These are phyloP conservation scores for Ceratoteleas bidentatus DNA, from an alignment of 1,140 invertebrate genomes.

Conservation along the genomic window DNA sequence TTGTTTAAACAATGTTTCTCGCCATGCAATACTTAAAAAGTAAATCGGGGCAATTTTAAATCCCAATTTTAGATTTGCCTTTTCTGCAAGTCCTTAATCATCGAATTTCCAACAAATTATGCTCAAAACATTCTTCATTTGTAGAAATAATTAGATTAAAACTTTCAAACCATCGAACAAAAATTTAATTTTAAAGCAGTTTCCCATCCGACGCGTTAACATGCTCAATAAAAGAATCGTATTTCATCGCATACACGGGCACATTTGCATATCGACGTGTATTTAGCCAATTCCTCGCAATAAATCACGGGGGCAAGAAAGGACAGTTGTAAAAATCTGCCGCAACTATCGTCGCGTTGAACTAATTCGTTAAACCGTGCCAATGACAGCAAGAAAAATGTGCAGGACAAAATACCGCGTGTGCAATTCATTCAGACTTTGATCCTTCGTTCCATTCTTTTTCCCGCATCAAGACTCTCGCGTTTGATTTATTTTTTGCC, in stretches of 20 bases:
- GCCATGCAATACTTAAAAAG: too few relatives aligned
- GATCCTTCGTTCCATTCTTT: slow-evolving; percentile 16
- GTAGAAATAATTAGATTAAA: too few relatives aligned
- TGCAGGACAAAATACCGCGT: slow-evolving; percentile 19
- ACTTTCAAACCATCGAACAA: too few relatives aligned
- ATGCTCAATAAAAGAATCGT: slow-evolving; percentile 8
- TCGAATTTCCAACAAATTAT: too few relatives aligned
- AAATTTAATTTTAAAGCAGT: too few relatives aligned
- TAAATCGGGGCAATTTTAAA: too few relatives aligned
- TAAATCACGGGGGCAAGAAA: slow-evolving; percentile 23
- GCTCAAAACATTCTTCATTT: too few relatives aligned
- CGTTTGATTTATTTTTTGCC: slow-evolving; percentile 28
- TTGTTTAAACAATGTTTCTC: too few relatives aligned
- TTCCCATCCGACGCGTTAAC: neutral
- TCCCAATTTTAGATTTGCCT: too few relatives aligned
- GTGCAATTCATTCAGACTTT: slow-evolving; percentile 25
- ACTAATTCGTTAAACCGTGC: slow-evolving; percentile 45
- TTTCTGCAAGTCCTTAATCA: too few relatives aligned
- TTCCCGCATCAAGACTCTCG: slow-evolving; percentile 19
- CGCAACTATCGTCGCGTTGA: slow-evolving; percentile 21
- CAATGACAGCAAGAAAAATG: slow-evolving; percentile 53
- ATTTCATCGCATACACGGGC: slow-evolving; percentile 6
- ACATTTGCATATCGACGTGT: slow-evolving; percentile 30
- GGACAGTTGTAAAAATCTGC: slow-evolving; percentile 43
- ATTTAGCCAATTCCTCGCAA: slow-evolving; percentile 29